Conservation (phyloP, 2,888 invertebrate genomes). For the Dicranocentrus wangi region DNA sequence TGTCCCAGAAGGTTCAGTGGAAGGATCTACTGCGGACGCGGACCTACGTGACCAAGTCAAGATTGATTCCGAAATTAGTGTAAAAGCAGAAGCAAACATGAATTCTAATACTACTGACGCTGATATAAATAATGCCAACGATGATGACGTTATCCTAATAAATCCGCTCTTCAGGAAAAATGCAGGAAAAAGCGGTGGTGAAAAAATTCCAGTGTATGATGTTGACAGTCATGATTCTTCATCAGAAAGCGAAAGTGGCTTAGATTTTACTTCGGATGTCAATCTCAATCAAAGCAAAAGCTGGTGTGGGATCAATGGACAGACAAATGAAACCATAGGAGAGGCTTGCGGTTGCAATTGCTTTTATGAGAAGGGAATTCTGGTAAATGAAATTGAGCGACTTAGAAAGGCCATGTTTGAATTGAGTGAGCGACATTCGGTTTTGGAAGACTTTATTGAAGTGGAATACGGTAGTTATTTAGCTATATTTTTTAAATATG, state of each 20-base stretch:
- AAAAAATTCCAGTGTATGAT: conserved; percentile 22
- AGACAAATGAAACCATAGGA: not conserved
- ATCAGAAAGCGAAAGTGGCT: conserved; percentile 6
- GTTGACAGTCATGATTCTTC: conserved; percentile 23
- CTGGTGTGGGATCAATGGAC: no score
- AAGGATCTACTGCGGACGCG: no score
- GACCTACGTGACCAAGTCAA: no score
- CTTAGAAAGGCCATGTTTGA: conserved; percentile 39
- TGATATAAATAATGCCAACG: no score
- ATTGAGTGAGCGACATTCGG: conserved; percentile 27
- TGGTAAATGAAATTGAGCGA: conserved; percentile 49
- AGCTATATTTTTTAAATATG: no score
- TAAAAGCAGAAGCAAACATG: no score
- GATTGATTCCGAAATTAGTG: no score
- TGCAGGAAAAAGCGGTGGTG: not conserved
- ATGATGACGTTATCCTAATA: conserved; percentile 14
- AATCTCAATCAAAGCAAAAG: conserved; percentile 25
- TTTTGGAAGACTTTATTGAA: conserved; percentile 49
- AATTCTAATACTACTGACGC: no score
- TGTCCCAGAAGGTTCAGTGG: no score
- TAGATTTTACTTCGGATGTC: conserved; percentile 42
- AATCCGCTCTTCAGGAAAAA: conserved; percentile 40
- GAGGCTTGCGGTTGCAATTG: conserved; percentile 31
- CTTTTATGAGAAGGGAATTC: conserved; percentile 48
- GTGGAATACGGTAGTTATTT: conserved; percentile 53